Percentiles rank a stretch among this genome's conserved stretches.
These are phyloP conservation scores for Cenopis cana DNA, from an alignment of 2,888 invertebrate genomes.

Conservation along the genomic window DNA sequence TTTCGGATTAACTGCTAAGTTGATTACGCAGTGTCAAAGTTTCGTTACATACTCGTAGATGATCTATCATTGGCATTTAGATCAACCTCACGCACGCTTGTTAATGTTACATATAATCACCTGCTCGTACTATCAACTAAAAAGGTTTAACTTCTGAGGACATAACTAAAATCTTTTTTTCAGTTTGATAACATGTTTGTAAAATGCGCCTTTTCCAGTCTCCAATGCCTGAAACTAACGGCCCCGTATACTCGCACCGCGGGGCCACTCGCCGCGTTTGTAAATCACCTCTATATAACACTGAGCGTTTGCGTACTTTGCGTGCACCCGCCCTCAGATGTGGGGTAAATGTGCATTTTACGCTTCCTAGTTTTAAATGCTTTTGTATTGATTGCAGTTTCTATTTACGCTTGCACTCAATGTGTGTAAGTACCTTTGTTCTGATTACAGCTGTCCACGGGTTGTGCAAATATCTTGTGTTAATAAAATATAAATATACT, in stretches of 20 bases:
- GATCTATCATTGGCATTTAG: too few species aligned
- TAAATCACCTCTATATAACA: slow-evolving; percentile 3
- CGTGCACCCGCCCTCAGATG: slow-evolving; percentile 2
- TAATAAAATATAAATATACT: too few species aligned
- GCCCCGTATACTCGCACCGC: neutral
- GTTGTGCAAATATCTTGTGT: neutral
- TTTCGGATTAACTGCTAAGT: slow-evolving; percentile 39
- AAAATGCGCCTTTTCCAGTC: neutral
- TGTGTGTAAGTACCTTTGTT: neutral
- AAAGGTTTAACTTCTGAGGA: too few species aligned
- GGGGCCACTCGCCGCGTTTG: neutral
- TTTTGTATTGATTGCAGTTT: neutral
- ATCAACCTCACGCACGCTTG: too few species aligned
- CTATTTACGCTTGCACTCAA: neutral
- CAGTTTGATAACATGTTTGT: too few species aligned
- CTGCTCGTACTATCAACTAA: too few species aligned
- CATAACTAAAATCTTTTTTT: too few species aligned
- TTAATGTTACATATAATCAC: too few species aligned
- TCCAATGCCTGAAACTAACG: slow-evolving; percentile 2
- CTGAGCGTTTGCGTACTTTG: slow-evolving; percentile 8
- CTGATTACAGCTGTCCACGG: neutral
- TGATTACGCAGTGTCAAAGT: too few species aligned
- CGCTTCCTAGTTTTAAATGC: slow-evolving; percentile 1
- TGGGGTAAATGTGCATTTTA: slow-evolving; percentile 17
- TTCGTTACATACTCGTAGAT: too few species aligned